Evolutionary conservation across 2,113 vertebrate species (phyloP), one percentile per base, ranked within the genome.

Genomic region (Sebastes schlegelii): DNA sequence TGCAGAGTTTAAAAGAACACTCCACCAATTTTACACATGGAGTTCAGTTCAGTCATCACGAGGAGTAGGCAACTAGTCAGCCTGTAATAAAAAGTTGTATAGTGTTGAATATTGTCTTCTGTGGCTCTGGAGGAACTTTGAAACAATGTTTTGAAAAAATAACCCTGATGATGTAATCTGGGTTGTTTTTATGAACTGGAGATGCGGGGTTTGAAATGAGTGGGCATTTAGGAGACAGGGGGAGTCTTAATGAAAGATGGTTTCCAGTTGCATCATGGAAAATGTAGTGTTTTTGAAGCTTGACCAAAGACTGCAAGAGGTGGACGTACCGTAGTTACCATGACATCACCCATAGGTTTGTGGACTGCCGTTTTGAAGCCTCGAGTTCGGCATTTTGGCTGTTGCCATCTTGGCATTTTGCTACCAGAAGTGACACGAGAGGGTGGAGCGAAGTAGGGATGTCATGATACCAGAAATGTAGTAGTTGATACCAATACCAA

Each of bases 191-290:
- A 52, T 6, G 1, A 55, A 46, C 11, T 19, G 49, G 48, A 54
- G 26, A n/a, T 46, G 42, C 21, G 9, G 42, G 54, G 42, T 58
- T 23, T 46, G 5, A 46, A 73, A 26, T 23, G n/a, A 9, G 34
- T 19, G 7, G 13, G 48, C 48, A 26, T 40, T 19, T 12, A 16
- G n/a, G 55, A 21, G 54, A 52, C 2, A 45, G 13, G 34, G 8
- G 14, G 5, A 5, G 8, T 45, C 49, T 16, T 10, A 26, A 46
- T 5, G 6, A 65, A 40, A 48, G 19, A 60, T n/a, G 70, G 21
- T n/a, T 23, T 61, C 9, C 11, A 60, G 62, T 26, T 81, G 79
- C 62, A 74, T 60, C n/a, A 12, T 60, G 68, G 77, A 49, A 72
- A 26, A 63, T 26, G 21, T 9, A 65, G 26, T 43, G 21, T 19